Percentiles rank a stretch among this genome's conserved stretches.
Conservation (phyloP, 1,140 invertebrate genomes). For the Cotesia glomerata region DNA sequence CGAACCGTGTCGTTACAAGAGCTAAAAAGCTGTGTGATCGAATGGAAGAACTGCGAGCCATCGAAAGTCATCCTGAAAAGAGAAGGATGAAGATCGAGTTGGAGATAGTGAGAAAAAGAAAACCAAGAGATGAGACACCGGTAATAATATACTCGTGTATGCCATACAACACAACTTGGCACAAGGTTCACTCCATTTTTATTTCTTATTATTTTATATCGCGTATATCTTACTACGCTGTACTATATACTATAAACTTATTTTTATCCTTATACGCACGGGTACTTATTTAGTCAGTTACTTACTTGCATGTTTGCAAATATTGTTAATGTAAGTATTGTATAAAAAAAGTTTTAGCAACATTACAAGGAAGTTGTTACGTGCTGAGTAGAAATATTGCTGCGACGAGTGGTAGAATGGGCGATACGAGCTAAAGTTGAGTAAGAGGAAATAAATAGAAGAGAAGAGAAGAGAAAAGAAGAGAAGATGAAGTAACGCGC, state of each 20-base stretch:
- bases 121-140: too few species aligned
- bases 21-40: constrained; percentile 27
- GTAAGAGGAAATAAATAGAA: background rate
- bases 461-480: background rate
- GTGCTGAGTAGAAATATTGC: constrained; percentile 2
- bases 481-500: background rate
- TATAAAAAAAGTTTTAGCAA: constrained; percentile 12
- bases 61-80: constrained; percentile 7
- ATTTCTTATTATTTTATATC: too few species aligned
- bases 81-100: background rate
- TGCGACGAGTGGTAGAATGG: constrained; percentile 4
- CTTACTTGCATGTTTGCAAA: background rate
- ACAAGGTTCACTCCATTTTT: background rate
- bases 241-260: too few species aligned
- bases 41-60: constrained; percentile 15
- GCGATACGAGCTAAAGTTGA: background rate
- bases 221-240: too few species aligned
- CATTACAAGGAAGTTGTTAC: constrained; percentile 6
- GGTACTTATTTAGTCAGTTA: background rate
- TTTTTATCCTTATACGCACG: too few species aligned
- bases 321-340: background rate
- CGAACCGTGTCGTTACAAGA: constrained; percentile 33
- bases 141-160: background rate
- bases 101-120: background rate
- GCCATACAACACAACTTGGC: background rate